Conservation (phyloP, 1,140 invertebrate genomes). For the Drosophila pseudoobscura region DNA sequence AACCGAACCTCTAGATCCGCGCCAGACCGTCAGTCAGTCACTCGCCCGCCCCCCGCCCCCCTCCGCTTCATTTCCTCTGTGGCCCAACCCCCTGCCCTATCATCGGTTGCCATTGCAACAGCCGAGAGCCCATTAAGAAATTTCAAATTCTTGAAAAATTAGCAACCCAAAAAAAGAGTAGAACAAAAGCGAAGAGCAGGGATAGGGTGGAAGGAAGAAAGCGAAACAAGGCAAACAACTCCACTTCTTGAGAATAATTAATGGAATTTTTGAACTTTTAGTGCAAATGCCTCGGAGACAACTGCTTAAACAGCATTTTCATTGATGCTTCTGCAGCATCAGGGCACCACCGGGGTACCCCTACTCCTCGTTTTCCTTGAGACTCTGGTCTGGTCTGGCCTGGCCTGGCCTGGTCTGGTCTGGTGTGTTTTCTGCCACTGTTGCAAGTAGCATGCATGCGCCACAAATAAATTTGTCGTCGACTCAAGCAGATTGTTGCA, state of each 20-base stretch:
- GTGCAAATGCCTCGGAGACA: slow-evolving; percentile 54
- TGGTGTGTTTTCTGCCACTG: too few species aligned
- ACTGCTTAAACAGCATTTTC: slow-evolving; percentile 60
- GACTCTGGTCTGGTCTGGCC: too few species aligned
- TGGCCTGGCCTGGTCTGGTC: too few species aligned
- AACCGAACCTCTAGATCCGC: too few species aligned
- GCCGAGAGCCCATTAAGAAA: slow-evolving; percentile 39
- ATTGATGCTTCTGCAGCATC: slow-evolving; percentile 32
- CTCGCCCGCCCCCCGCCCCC: too few species aligned
- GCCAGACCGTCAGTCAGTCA: too few species aligned
- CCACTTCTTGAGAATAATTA: slow-evolving; percentile 53
- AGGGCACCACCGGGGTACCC: neutral
- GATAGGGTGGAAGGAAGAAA: slow-evolving; percentile 17
- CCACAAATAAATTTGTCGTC: slow-evolving; percentile 76
- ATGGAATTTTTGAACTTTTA: slow-evolving; percentile 75
- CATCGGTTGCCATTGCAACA: too few species aligned
- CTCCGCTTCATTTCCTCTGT: too few species aligned
- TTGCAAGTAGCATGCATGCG: slow-evolving; percentile 43
- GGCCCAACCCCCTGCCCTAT: too few species aligned
- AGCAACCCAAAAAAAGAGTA: slow-evolving; percentile 32
- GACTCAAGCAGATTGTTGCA: slow-evolving; percentile 56
- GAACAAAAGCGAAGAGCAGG: neutral
- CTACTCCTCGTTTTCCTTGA: too few species aligned
- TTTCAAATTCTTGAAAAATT: slow-evolving; percentile 59
- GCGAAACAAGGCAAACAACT: slow-evolving; percentile 24